Conservation (phyloP, 2,797 vertebrate species). For the Sebastes oblongus region DNA sequence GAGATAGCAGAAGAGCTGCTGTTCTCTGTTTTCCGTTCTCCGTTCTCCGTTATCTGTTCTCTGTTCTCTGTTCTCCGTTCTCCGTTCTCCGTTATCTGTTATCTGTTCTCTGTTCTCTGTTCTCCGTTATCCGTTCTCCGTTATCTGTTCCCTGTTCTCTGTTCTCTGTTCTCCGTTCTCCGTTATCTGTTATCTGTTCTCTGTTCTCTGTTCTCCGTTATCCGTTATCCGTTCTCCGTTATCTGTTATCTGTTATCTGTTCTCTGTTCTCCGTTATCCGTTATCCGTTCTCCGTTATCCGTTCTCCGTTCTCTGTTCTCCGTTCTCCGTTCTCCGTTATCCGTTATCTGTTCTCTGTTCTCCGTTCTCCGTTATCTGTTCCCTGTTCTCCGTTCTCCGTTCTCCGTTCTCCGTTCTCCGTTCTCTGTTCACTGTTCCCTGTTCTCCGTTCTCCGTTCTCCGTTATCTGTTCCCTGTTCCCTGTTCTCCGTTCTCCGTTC, state of each 20-base stretch:
- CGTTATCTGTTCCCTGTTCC: fast-evolving
- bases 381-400: too few relatives aligned
- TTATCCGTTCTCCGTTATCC: fast-evolving
- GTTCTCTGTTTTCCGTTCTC: neutral
- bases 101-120: fast-evolving
- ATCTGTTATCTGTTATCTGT: fast-evolving
- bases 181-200: fast-evolving
- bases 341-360: too few relatives aligned
- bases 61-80: fast-evolving
- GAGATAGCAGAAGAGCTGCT: neutral
- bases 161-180: fast-evolving
- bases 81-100: fast-evolving
- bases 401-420: too few relatives aligned
- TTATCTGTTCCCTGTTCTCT: neutral
- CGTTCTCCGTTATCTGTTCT: neutral
- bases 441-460: neutral
- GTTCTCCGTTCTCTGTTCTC: fast-evolving
- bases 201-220: fast-evolving
- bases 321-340: fast-evolving
- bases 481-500: fast-evolving
- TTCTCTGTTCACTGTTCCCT: neutral
- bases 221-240: fast-evolving
- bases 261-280: fast-evolving
- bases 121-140: fast-evolving
- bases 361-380: too few relatives aligned